A percentile compares a stretch with the other conserved stretches of the same genome.
phyloP scores from a whole-genome alignment of 1,140 invertebrate species.

The Whitmania pigra region DNA sequence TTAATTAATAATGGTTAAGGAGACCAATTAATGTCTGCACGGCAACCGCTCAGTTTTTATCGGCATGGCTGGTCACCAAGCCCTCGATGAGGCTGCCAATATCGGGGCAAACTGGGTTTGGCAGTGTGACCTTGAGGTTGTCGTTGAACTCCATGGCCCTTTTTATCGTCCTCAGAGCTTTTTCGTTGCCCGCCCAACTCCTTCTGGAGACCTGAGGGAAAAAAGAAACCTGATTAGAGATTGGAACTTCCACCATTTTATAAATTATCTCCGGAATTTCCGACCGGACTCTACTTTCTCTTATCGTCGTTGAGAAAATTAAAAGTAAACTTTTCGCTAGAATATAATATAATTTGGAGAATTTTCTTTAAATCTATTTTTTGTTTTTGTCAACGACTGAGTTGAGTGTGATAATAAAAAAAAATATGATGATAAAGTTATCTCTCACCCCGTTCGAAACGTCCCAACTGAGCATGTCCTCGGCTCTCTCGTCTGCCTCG shows the following conservation, averaged over 20 bases:
- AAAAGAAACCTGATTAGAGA: not conserved
- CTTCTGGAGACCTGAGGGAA: conserved; percentile 38
- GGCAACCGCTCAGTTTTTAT: too few relatives aligned
- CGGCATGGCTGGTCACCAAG: not conserved
- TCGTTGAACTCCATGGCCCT: conserved; percentile 46
- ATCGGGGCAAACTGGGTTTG: conserved; percentile 32
- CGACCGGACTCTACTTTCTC: not conserved
- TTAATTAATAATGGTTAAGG: too few relatives aligned
- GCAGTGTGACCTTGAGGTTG: conserved; percentile 46
- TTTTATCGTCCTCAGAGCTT: conserved; percentile 46
- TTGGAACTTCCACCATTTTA: not conserved
- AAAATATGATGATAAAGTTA: conserved; percentile 7
- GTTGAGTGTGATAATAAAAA: not conserved
- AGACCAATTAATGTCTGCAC: too few relatives aligned
- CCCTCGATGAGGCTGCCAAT: not conserved
- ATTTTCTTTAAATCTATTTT: not conserved
- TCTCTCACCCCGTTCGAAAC: conserved; percentile 52
- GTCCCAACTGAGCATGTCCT: conserved; percentile 53
- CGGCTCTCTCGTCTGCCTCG: conserved; percentile 45
- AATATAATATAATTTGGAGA: too few relatives aligned
- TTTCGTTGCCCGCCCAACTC: conserved; percentile 44
- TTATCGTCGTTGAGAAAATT: not conserved
- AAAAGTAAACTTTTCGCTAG: too few relatives aligned
- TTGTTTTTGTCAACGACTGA: not conserved
- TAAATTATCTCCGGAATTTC: not conserved